Conservation (phyloP, 1,140 invertebrate genomes). For the Drosophila nebulosa region DNA sequence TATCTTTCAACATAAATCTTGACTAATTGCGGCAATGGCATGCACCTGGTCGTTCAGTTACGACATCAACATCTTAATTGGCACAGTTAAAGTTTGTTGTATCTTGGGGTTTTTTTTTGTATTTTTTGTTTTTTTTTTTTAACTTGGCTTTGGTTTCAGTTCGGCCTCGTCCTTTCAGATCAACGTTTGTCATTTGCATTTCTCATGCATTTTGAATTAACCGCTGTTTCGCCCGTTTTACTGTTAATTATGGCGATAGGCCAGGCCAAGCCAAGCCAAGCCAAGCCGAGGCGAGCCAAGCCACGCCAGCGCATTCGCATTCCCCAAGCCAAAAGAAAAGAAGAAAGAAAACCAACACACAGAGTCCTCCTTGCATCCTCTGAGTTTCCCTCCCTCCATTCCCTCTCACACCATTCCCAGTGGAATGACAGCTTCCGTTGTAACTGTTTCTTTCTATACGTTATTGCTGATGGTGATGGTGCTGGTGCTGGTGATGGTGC, state of each 20-base stretch:
- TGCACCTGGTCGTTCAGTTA: slow-evolving; percentile 24
- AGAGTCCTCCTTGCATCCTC: slow-evolving; percentile 32
- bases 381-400: background rate
- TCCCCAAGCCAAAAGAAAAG: slow-evolving; percentile 15
- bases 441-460: slow-evolving; percentile 75
- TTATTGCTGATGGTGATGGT: slow-evolving; percentile 61
- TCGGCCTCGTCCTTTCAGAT: slow-evolving; percentile 53
- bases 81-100: slow-evolving; percentile 41
- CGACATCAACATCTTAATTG: slow-evolving; percentile 57
- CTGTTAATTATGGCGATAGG: slow-evolving; percentile 76
- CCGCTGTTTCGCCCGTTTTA: slow-evolving; percentile 62
- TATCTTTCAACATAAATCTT: slow-evolving; percentile 51
- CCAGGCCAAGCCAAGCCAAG: slow-evolving; percentile 13
- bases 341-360: background rate
- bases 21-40: slow-evolving; percentile 56
- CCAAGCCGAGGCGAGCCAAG: background rate
- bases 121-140: background rate
- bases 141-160: background rate
- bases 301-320: slow-evolving; percentile 60
- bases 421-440: slow-evolving; percentile 78
- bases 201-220: slow-evolving; percentile 77
- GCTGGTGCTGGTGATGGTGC: slow-evolving; percentile 15
- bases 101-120: background rate
- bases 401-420: slow-evolving; percentile 47
- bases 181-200: slow-evolving; percentile 73